Evolutionary conservation across 2,888 invertebrate genomes (phyloP).

Genomic region (Ramazzottius varieornatus): DNA sequence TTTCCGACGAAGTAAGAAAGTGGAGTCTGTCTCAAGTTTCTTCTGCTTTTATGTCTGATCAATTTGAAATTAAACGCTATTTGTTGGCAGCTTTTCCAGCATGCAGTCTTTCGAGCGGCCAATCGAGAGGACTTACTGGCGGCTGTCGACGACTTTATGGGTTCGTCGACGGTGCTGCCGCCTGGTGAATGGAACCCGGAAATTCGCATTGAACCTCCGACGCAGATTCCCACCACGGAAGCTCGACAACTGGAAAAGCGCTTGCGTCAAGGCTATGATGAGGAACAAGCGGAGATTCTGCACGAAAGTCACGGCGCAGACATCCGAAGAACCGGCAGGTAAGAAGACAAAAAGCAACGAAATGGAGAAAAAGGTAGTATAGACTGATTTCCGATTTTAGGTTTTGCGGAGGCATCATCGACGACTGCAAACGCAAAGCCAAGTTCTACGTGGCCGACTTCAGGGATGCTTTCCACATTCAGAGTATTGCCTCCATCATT

Average conservation of each 20-base stretch:
- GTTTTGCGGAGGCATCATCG: conserved; percentile 28
- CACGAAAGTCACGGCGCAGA: not conserved
- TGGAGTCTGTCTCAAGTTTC: no score
- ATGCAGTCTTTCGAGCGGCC: conserved; percentile 21
- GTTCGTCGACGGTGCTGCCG: conserved; percentile 17
- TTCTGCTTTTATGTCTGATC: no score
- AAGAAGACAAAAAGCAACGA: no score
- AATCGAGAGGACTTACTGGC: conserved; percentile 17
- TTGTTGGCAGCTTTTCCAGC: conserved; percentile 18
- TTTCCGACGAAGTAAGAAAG: conserved; percentile 20
- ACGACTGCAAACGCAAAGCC: conserved; percentile 28
- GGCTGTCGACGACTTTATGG: conserved; percentile 18
- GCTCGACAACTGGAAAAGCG: conserved; percentile 6
- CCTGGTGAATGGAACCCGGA: conserved; percentile 24
- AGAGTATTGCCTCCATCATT: conserved; percentile 26
- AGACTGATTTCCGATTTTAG: conserved; percentile 11
- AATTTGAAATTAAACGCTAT: no score
- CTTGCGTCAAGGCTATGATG: not conserved
- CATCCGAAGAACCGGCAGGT: conserved; percentile 1
- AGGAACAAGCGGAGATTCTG: not conserved
- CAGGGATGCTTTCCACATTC: conserved; percentile 24
- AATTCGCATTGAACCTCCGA: conserved; percentile 25
- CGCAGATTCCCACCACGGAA: conserved; percentile 19
- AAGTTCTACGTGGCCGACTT: conserved; percentile 20
- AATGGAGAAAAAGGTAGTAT: conserved; percentile 10